Evolutionary conservation across 2,888 invertebrate genomes (phyloP).

Genomic region (Imbricaverruca yamaguchii): DNA sequence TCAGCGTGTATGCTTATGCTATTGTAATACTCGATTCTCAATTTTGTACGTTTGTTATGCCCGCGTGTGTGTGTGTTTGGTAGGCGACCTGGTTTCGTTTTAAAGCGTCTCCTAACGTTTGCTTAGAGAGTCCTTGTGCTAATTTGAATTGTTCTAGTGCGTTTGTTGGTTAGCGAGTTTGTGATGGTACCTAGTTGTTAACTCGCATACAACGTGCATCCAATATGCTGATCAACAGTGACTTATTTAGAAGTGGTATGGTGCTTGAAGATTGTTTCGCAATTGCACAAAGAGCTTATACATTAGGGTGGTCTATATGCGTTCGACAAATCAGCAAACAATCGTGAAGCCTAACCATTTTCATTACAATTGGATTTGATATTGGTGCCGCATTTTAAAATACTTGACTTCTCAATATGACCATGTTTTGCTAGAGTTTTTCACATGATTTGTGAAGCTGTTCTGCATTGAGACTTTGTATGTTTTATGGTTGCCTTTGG

Average conservation of each 20-base stretch:
- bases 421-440: no score
- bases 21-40: slow-evolving; percentile 15
- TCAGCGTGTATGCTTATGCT: background rate
- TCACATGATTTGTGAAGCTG: no score
- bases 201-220: background rate
- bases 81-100: background rate
- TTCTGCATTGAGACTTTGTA: no score
- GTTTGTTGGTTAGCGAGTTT: background rate
- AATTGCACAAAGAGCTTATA: slow-evolving; percentile 1
- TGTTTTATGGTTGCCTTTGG: no score
- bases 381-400: no score
- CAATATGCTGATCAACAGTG: no score
- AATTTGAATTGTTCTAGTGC: background rate
- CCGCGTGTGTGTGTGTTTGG: background rate
- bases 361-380: no score
- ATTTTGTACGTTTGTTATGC: background rate
- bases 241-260: background rate
- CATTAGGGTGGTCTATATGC: background rate
- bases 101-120: background rate
- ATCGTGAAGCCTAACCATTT: no score
- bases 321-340: no score
- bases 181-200: background rate
- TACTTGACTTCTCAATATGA: no score
- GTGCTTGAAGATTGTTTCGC: background rate
- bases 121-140: background rate